Evolutionary conservation across 2,888 invertebrate genomes (phyloP), one percentile per base, ranked within the genome.

Genomic region (Carpatolechia fugitivella): DNA sequence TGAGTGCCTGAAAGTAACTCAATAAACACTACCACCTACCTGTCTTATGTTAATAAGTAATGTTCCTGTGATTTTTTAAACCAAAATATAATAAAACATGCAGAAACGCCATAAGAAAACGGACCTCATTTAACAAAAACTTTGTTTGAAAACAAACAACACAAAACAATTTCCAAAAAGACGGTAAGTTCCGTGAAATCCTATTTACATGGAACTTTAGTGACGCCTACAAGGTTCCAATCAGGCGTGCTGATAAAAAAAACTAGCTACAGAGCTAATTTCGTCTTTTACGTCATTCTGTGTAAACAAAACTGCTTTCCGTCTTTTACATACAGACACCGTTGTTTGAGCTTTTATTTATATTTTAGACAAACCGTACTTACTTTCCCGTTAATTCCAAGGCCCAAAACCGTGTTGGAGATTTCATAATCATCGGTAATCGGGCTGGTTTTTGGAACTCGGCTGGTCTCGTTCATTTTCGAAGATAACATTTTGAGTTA

Each of bases 321-420:
- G 50, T 13, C 38, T 38, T 35, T 49, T 13, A 13, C 66, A 69
- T 61, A 59, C 40, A 10, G 3, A 31, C 18, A 30, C 2, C 1
- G 13, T 30, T 48, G 31, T 14, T 3, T 14, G 8, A 31, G 30
- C n/a, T 11, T 29, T 18, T 18, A 35, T 8, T 1, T 13, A 11
- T 18, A n/a, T 44, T 44, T 13, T 7, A 5, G 20, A 10, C 47
- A 40, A 55, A 52, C 46, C 52, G 41, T 61, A 70, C 80, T 70
- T 66, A 91, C 91, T 93, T 99, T 99, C 60, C 99, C 99, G 87
- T 99, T 99, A 66, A 99, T 99, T 10, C 99, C 99, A 60, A 99
- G 93, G 44, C 99, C 99, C 59, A 99, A 92, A 41, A 99, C 98
- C 60, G 95, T 96, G 75, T 95, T 96, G 33, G 97, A 96, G 72